Evolutionary conservation across 2,113 vertebrate genomes (phyloP).

Genomic region (Atherinomorus stipes): DNA sequence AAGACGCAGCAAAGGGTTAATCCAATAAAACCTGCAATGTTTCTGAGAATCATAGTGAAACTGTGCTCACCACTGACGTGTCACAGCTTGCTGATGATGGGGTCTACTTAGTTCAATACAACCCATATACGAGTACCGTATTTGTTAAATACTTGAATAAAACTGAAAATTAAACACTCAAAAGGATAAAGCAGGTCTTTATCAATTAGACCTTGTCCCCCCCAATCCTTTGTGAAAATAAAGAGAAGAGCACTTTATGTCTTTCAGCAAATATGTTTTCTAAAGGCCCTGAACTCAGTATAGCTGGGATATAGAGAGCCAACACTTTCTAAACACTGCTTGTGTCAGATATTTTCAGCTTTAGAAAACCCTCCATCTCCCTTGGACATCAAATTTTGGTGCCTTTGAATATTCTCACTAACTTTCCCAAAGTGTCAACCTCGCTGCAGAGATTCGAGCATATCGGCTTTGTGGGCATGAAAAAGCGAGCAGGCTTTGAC

Average conservation of each 20-base stretch:
- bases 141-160: slow-evolving; percentile 1
- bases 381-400: not conserved
- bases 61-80: not conserved
- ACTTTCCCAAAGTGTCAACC: not conserved
- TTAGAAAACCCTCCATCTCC: not conserved
- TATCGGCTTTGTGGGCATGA: not conserved
- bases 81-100: not conserved
- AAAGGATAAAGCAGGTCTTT: not conserved
- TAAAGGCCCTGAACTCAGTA: not conserved
- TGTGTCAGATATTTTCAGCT: not conserved
- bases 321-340: not conserved
- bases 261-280: slow-evolving; percentile 12
- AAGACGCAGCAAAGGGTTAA: not conserved
- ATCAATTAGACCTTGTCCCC: slow-evolving; percentile 3
- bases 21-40: not conserved
- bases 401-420: not conserved
- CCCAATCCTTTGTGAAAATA: slow-evolving; percentile 15
- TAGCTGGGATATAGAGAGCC: not conserved
- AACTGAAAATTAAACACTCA: not conserved
- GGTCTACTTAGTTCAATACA: not conserved
- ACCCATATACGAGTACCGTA: too few species aligned
- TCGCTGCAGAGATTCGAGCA: not conserved
- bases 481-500: not conserved
- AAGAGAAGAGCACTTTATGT: not conserved
- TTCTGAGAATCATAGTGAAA: not conserved